These are phyloP conservation scores for Exaiptasia diaphana DNA, from an alignment of 64 coral and sea anemone species.

Conservation along the genomic window DNA sequence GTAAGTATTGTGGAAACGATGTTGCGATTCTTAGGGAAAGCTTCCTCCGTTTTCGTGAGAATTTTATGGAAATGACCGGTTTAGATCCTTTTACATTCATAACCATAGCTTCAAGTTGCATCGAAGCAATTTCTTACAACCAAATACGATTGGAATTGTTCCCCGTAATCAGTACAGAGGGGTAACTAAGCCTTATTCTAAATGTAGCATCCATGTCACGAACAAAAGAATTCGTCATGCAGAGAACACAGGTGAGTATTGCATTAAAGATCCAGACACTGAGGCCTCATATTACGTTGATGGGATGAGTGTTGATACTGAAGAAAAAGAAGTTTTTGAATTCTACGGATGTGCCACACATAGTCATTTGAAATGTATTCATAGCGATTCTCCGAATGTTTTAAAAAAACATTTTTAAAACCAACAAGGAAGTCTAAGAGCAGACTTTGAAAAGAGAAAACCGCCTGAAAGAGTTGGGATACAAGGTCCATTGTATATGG, in stretches of 20 bases:
- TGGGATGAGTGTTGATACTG: neutral
- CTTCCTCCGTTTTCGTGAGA: neutral
- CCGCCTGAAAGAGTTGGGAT: neutral
- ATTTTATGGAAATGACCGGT: neutral
- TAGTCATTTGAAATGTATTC: neutral
- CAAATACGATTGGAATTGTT: neutral
- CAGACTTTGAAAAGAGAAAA: neutral
- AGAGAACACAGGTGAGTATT: neutral
- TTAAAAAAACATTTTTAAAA: no score
- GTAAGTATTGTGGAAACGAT: no score
- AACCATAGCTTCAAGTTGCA: neutral
- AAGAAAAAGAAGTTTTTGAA: neutral
- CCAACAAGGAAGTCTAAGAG: neutral
- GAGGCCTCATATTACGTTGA: neutral
- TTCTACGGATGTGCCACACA: neutral
- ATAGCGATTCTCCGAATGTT: neutral
- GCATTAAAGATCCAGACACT: neutral
- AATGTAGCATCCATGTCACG: neutral
- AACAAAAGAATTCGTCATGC: neutral
- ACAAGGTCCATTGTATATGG: conserved; percentile 6
- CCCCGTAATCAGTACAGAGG: no score
- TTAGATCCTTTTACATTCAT: neutral
- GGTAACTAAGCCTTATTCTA: neutral
- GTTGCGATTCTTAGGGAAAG: no score
- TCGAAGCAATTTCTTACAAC: neutral